A percentile compares a stretch with the other conserved stretches of the same genome.
Conservation (phyloP, 2,113 vertebrate genomes). For the Synchiropus splendidus region DNA sequence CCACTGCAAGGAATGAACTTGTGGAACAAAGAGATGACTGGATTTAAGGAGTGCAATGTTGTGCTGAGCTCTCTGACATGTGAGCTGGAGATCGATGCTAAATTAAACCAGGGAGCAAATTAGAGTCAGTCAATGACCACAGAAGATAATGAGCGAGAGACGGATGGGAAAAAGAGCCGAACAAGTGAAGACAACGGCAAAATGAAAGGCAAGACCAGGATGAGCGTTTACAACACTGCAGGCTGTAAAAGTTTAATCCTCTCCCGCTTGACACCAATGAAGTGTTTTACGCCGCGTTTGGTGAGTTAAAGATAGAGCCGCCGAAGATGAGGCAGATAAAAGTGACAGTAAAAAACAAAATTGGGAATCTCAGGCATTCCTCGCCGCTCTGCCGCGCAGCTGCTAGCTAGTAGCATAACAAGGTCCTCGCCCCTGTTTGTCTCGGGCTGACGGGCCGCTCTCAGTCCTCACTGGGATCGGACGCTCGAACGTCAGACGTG, state of each 20-base stretch:
- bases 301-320: slow-evolving; percentile 21
- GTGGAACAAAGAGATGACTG: too few relatives aligned
- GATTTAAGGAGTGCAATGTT: background rate
- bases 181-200: slow-evolving; percentile 9
- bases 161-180: background rate
- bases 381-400: slow-evolving; percentile 39
- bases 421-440: too few relatives aligned
- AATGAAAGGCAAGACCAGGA: slow-evolving; percentile 17
- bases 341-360: slow-evolving; percentile 28
- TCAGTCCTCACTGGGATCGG: too few relatives aligned
- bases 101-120: slow-evolving; percentile 31
- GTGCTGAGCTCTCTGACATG: slow-evolving; percentile 6
- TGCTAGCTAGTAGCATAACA: slow-evolving; percentile 15
- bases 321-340: slow-evolving; percentile 39
- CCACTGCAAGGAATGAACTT: too few relatives aligned
- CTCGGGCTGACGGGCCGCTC: too few relatives aligned
- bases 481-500: too few relatives aligned
- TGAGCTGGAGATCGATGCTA: slow-evolving; percentile 16
- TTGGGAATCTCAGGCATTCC: slow-evolving; percentile 20
- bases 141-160: slow-evolving; percentile 7
- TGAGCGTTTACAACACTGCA: slow-evolving; percentile 39
- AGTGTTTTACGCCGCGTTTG: slow-evolving; percentile 40
- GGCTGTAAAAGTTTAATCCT: slow-evolving; percentile 39
- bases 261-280: slow-evolving; percentile 21
- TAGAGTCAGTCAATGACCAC: slow-evolving; percentile 1